Evolutionary conservation across 2,888 invertebrate species (phyloP).

Genomic region (Suillia variegata): DNA sequence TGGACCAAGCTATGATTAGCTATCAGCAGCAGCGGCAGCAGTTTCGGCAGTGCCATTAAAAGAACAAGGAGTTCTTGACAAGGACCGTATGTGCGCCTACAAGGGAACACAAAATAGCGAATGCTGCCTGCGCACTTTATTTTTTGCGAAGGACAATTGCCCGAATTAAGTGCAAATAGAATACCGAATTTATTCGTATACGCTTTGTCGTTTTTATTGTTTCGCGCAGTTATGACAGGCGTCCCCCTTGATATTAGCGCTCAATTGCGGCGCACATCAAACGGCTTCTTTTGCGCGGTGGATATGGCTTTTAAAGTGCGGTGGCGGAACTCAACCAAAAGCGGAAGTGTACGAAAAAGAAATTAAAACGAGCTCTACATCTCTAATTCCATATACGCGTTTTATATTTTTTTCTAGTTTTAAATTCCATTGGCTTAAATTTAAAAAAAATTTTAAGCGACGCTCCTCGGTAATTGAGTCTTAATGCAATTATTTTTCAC

Average conservation of each 20-base stretch:
- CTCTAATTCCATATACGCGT: no score
- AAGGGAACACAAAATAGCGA: constrained; percentile 28
- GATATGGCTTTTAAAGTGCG: not conserved
- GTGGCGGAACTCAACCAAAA: not conserved
- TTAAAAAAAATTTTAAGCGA: no score
- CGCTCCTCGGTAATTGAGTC: no score
- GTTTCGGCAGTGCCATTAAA: constrained; percentile 42
- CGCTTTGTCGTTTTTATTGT: constrained; percentile 16
- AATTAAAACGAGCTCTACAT: not conserved
- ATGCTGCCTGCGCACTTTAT: constrained; percentile 15
- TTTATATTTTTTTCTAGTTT: no score
- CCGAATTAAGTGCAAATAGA: no score
- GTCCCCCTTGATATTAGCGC: constrained; percentile 40
- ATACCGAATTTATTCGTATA: constrained; percentile 8
- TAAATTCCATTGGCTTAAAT: no score
- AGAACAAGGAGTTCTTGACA: constrained; percentile 43
- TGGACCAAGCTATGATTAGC: constrained; percentile 24
- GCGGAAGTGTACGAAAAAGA: not conserved
- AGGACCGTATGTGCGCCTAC: constrained; percentile 44
- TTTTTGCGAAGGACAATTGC: not conserved
- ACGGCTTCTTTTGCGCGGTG: not conserved
- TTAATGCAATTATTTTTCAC: no score
- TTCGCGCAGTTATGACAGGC: constrained; percentile 54
- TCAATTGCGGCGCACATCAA: constrained; percentile 7
- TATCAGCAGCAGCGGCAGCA: constrained; percentile 13